A percentile compares a stretch with the other conserved stretches of the same genome.
Evolutionary conservation across 2,888 invertebrate genomes (phyloP).

Genomic region (Polymixis lichenea): DNA sequence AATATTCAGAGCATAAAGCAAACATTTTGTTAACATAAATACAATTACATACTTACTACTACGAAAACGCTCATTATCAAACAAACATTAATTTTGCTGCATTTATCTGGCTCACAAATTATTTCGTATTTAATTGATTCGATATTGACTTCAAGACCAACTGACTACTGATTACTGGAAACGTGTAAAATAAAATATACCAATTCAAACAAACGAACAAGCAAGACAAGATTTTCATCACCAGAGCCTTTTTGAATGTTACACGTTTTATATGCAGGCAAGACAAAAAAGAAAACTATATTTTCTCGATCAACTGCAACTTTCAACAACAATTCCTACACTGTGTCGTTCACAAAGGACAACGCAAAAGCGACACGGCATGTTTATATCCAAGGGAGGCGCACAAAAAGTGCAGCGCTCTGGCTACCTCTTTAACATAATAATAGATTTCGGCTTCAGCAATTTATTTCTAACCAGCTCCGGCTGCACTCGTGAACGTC

Average conservation of each 20-base stretch:
- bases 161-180: too few species aligned
- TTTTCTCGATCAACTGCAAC: constrained; percentile 38
- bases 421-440: constrained; percentile 85
- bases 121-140: not conserved
- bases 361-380: constrained; percentile 78
- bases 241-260: not conserved
- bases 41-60: not conserved
- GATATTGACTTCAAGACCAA: not conserved
- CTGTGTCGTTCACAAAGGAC: constrained; percentile 67
- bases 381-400: constrained; percentile 80
- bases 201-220: not conserved
- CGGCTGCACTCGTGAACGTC: constrained; percentile 60
- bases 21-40: constrained; percentile 9
- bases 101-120: not conserved
- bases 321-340: constrained; percentile 32
- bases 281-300: not conserved
- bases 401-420: constrained; percentile 82
- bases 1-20: constrained; percentile 8
- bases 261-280: not conserved
- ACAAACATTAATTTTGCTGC: constrained; percentile 10
- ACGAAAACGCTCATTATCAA: not conserved
- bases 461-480: constrained; percentile 81
- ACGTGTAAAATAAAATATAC: not conserved
- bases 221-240: not conserved
- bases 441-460: constrained; percentile 83